Evolutionary conservation across 2,113 vertebrate genomes (phyloP).

Genomic region (Notarius quadriscutis): DNA sequence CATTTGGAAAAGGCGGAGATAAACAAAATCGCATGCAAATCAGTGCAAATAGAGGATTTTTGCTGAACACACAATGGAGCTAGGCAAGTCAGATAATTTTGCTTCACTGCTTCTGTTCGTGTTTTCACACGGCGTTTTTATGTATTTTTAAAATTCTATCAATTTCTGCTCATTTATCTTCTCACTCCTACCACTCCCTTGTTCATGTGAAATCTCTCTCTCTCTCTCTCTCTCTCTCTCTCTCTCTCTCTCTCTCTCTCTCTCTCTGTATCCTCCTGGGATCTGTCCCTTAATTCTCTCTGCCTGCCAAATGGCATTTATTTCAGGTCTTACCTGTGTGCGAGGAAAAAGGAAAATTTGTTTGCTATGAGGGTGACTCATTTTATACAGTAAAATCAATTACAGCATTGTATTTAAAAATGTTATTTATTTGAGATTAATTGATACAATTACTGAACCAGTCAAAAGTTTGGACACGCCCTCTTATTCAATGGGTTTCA

Average conservation of each 20-base stretch:
- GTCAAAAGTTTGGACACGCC: too few relatives aligned
- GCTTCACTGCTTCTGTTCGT: neutral
- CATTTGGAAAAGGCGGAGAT: neutral
- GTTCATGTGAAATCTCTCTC: too few relatives aligned
- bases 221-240: too few relatives aligned
- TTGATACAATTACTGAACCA: too few relatives aligned
- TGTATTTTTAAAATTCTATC: neutral
- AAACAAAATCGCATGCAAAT: neutral
- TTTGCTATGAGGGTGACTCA: too few relatives aligned
- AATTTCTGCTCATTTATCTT: slow-evolving; percentile 11
- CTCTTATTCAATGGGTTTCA: too few relatives aligned
- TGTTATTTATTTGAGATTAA: too few relatives aligned
- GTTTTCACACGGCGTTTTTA: neutral
- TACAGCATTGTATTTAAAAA: too few relatives aligned
- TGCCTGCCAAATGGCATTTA: slow-evolving; percentile 45
- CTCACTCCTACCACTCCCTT: neutral
- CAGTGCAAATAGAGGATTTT: neutral
- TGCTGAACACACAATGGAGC: neutral
- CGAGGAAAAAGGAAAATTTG: too few relatives aligned
- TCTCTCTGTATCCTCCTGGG: slow-evolving; percentile 19
- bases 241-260: too few relatives aligned
- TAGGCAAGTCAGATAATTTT: neutral
- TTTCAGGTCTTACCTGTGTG: slow-evolving; percentile 5
- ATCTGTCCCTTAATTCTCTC: slow-evolving; percentile 39
- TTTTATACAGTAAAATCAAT: too few relatives aligned